Evolutionary conservation across 1,140 invertebrate species (phyloP).

Genomic region (Penaeus chinensis): DNA sequence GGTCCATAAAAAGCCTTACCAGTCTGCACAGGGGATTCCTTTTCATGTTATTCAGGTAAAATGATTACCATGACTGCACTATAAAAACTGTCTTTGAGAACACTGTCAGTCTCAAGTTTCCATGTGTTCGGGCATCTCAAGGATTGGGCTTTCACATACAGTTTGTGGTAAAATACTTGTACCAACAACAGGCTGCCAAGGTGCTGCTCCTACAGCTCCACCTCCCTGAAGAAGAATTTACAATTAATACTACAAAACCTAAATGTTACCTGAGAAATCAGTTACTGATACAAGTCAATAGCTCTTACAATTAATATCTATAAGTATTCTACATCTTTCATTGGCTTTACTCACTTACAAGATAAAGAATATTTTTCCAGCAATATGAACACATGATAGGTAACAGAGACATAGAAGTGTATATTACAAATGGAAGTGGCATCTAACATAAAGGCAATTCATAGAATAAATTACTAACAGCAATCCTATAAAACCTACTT

Average conservation of each 20-base stretch:
- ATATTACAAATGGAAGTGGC: too few relatives aligned
- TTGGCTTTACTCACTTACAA: too few relatives aligned
- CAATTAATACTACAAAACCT: background rate
- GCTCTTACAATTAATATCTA: too few relatives aligned
- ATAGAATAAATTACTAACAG: background rate
- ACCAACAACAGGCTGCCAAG: constrained; percentile 50
- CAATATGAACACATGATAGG: too few relatives aligned
- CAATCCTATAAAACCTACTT: background rate
- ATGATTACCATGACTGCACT: too few relatives aligned
- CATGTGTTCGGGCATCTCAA: constrained; percentile 60
- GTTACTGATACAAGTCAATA: too few relatives aligned
- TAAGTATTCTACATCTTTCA: too few relatives aligned
- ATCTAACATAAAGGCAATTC: background rate
- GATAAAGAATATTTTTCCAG: too few relatives aligned
- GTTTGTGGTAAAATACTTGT: constrained; percentile 44
- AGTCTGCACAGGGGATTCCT: too few relatives aligned
- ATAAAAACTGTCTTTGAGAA: background rate
- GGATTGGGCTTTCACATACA: constrained; percentile 58
- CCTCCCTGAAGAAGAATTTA: constrained; percentile 26
- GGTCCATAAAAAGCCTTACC: too few relatives aligned
- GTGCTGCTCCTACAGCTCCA: constrained; percentile 44
- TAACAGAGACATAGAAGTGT: too few relatives aligned
- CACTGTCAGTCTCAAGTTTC: constrained; percentile 40
- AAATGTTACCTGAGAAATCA: background rate
- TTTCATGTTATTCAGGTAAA: too few relatives aligned